A percentile compares a stretch with the other conserved stretches of the same genome.
Evolutionary conservation across 1,140 invertebrate genomes (phyloP).

Genomic region (Sycophaga agraensis): DNA sequence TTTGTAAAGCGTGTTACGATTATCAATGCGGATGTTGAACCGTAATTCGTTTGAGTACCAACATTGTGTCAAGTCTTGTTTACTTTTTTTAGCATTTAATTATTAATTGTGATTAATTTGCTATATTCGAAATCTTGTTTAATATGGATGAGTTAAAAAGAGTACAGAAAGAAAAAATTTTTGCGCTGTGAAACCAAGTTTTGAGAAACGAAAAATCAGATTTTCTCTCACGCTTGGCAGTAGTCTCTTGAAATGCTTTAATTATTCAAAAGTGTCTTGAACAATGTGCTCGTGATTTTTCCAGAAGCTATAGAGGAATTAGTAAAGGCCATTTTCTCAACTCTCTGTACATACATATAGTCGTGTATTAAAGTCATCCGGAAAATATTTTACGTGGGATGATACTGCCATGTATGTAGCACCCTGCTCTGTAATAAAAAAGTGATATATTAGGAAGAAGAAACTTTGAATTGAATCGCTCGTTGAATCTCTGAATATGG

Average conservation of each 20-base stretch:
- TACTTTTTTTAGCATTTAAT: conserved; percentile 1
- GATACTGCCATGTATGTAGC: conserved; percentile 53
- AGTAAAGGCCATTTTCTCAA: conserved; percentile 23
- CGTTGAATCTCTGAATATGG: conserved; percentile 27
- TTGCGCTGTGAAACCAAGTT: conserved; percentile 19
- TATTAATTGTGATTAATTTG: conserved; percentile 21
- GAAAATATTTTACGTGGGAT: conserved; percentile 48
- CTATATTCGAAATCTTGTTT: not conserved
- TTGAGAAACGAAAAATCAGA: conserved; percentile 13
- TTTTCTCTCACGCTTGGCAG: conserved; percentile 13
- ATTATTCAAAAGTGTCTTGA: conserved; percentile 33
- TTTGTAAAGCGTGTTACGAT: not conserved
- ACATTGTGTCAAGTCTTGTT: conserved; percentile 4
- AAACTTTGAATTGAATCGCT: conserved; percentile 34
- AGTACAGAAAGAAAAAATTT: not conserved
- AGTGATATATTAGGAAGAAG: conserved; percentile 33
- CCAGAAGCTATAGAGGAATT: conserved; percentile 20
- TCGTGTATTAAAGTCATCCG: conserved; percentile 27
- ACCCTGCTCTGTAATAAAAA: conserved; percentile 42
- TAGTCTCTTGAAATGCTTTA: conserved; percentile 21
- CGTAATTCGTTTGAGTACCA: not conserved
- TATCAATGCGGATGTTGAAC: not conserved
- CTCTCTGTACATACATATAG: conserved; percentile 28
- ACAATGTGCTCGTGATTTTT: conserved; percentile 29
- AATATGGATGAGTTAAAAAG: not conserved